Base-by-base conservation (phyloP, 2,797 vertebrate species). In the Steatocranus sp. region DNA sequence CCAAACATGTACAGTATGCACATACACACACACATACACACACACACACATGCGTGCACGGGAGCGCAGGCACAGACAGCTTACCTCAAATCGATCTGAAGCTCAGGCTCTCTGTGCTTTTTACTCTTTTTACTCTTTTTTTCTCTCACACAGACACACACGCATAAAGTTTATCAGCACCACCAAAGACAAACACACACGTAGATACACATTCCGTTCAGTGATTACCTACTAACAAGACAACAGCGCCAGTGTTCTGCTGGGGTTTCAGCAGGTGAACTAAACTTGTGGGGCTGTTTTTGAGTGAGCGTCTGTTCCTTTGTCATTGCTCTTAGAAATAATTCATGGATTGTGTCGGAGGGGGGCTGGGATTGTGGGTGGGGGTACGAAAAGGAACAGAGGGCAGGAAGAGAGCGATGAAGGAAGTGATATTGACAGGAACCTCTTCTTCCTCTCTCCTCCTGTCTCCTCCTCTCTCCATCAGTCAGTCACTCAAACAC, bases 361-460 rank as follows among this genome's bases (percentile, higher is more conserved):
- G 32, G 76, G 15, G 56, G 56, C 56, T 61, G 56, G 56, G 56
- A 34, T 34, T 61, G 30, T 34, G 56, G 56, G 56, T 58, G 46
- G 23, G n/a, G 38, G 14, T 49, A 46, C 20, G 54, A 86, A 79
- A 78, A 78, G 51, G 56, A 81, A 75, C 43, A 76, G 49, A 54
- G 70, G 83, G 73, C 56, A 78, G 76, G 68, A 89, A 82, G 56
- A 76, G 58, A 83, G 78, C 74, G 88, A 66, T 91, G 89, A 89
- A 90, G 88, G 87, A 86, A 94, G 91, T 90, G 88, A 89, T 92
- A 93, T 93, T 91, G 93, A 94, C 92, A 93, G 89, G 79, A 88
- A 91, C 91, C 89, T 93, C 88, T 91, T 89, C 85, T 87, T 92
- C 86, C 82, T 90, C 85, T 92, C 89, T 89, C 66, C 91, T 91